Base-by-base conservation (phyloP, 2,797 vertebrate species). In the Cryptoprocta ferox region DNA sequence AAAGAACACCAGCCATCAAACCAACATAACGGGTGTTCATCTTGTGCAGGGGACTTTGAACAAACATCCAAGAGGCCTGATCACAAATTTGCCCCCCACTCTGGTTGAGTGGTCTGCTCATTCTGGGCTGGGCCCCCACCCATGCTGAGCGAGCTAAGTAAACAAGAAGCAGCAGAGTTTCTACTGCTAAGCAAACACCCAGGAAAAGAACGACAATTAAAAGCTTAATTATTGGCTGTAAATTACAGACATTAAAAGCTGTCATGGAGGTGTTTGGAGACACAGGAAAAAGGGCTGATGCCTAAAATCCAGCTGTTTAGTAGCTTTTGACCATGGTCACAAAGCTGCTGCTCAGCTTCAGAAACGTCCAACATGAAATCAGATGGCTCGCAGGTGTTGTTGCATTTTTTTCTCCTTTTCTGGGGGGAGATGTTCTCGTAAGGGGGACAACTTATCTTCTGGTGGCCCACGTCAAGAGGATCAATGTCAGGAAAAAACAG, bases 401-500 rank as follows among this genome's bases (percentile, higher is more conserved):
- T 66, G 5, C 30, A 19, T 30, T 37, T 15, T 6, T 24, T 12
- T 30, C 32, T 26, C 10, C 53, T 24, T 59, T 73, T 71, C 18
- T 19, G 30, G 42, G 35, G 53, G 48, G 13, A 68, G 73, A n/a
- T 73, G 61, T 85, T 70, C 59, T 80, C 53, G 42, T 59, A 61
- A 92, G 3, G 35, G 42, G 81, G 21, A 35, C 53, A 80, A 85
- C 37, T 71, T 97, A 88, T 94, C 94, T 96, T 78, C 79, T 96
- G 63, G 63, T 73, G 65, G 73, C 63, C 61, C 90, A 21, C 3
- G 42, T 95, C 68, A 84, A 81, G 56, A 94, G 66, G 50, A 95
- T 95, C 56, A 50, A 83, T 89, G 92, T 83, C 95, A 96, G 95
- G 90, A 95, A 97, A 95, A 94, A 98, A 98, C 94, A 98, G 35